These are phyloP conservation scores for Tetrapedia diversipes DNA, from an alignment of 2,888 invertebrate species.

Conservation along the genomic window DNA sequence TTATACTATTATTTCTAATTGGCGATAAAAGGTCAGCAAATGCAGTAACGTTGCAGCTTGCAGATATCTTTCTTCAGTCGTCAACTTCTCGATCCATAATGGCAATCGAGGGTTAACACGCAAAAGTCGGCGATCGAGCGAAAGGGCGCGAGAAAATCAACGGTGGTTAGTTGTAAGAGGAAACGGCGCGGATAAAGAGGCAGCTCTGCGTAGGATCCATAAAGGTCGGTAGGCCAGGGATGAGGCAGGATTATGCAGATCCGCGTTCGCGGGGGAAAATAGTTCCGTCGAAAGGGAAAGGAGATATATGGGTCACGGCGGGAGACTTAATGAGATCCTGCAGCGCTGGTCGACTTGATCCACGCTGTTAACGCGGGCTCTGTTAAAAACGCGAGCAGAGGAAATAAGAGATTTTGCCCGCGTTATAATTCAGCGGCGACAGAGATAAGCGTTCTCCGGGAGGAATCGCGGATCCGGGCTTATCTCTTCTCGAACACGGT, in stretches of 20 bases:
- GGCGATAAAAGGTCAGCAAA: too few relatives aligned
- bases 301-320: conserved; percentile 28
- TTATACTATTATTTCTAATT: too few relatives aligned
- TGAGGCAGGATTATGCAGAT: conserved; percentile 68
- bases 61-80: too few relatives aligned
- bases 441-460: conserved; percentile 3
- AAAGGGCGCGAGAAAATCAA: neutral
- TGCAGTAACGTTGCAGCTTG: too few relatives aligned
- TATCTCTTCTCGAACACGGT: neutral
- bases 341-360: conserved; percentile 16
- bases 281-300: conserved; percentile 38
- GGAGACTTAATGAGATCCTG: conserved; percentile 35
- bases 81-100: too few relatives aligned
- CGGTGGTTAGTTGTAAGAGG: conserved; percentile 2
- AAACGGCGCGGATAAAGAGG: neutral
- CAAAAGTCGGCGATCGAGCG: too few relatives aligned
- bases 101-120: too few relatives aligned
- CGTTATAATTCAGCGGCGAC: neutral
- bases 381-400: conserved; percentile 24
- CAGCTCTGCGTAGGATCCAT: too few relatives aligned
- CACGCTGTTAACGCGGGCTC: conserved; percentile 5
- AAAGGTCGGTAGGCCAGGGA: conserved; percentile 41
- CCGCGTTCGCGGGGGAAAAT: conserved; percentile 33
- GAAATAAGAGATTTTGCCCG: neutral
- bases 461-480: neutral